phyloP scores from a whole-genome alignment of 2,113 vertebrate species.

The Brienomyrus brachyistius region DNA sequence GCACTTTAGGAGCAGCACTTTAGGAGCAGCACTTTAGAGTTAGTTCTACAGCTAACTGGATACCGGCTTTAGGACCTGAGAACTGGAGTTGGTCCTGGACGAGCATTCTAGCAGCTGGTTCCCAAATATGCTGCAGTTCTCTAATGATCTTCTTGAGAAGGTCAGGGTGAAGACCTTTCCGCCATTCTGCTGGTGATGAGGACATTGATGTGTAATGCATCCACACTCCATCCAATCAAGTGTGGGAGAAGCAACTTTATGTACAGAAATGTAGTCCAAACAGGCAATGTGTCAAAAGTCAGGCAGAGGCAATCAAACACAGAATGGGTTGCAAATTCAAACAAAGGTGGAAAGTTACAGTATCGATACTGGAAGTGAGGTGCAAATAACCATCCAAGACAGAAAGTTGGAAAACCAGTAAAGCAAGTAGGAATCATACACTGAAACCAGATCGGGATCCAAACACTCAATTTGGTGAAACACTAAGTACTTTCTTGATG shows the following conservation, averaged over 20 bases:
- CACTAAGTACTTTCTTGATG: background rate
- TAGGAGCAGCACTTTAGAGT: background rate
- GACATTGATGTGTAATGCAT: background rate
- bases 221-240: background rate
- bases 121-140: background rate
- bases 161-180: background rate
- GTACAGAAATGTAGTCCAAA: background rate
- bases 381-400: background rate
- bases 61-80: background rate
- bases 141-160: background rate
- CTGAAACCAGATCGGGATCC: background rate
- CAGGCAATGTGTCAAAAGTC: background rate
- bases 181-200: background rate
- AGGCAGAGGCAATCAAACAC: background rate
- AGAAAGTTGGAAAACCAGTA: background rate
- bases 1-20: background rate
- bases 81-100: background rate
- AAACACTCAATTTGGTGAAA: background rate
- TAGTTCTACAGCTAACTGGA: background rate
- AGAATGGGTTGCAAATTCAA: background rate
- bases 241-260: background rate
- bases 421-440: background rate
- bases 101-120: background rate
- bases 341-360: background rate
- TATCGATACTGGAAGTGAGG: background rate